phyloP scores from a whole-genome alignment of 2,797 vertebrate species.

The Lindbergichthys nudifrons region DNA sequence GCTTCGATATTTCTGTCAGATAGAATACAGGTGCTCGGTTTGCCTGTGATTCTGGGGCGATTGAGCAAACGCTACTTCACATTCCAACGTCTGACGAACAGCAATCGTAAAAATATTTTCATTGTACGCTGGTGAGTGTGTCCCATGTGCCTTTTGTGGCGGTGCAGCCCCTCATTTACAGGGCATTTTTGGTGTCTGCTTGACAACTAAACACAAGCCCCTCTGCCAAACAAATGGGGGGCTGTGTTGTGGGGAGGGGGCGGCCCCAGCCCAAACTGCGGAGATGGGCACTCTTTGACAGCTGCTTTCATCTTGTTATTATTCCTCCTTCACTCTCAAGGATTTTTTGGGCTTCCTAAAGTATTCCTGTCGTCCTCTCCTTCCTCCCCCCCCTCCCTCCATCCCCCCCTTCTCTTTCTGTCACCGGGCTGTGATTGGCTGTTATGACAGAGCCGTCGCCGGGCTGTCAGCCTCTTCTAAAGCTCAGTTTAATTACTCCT shows the following conservation, averaged over 20 bases:
- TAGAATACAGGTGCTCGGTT: not conserved
- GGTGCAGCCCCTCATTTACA: constrained; percentile 58
- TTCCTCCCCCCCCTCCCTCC: constrained; percentile 32
- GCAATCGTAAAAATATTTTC: constrained; percentile 39
- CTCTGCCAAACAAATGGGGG: constrained; percentile 65
- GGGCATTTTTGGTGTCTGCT: constrained; percentile 57
- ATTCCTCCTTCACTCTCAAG: constrained; percentile 77
- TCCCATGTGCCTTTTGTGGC: constrained; percentile 39
- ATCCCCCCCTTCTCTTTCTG: constrained; percentile 47
- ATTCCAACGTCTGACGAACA: constrained; percentile 30
- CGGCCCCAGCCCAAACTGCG: constrained; percentile 43
- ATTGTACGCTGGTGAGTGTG: constrained; percentile 33
- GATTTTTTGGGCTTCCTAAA: constrained; percentile 73
- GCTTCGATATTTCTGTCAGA: not conserved
- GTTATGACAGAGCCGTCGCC: constrained; percentile 77
- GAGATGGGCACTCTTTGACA: constrained; percentile 72
- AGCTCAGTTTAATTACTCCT: constrained; percentile 85
- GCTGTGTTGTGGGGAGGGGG: constrained; percentile 47
- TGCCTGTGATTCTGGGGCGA: not conserved
- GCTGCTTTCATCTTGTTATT: constrained; percentile 80
- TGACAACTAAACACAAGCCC: constrained; percentile 68
- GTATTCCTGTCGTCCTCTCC: constrained; percentile 61
- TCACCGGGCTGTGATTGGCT: constrained; percentile 74
- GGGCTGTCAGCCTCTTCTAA: constrained; percentile 76
- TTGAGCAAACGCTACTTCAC: constrained; percentile 14